Base-by-base conservation (phyloP, 2,113 vertebrate genomes). In the Nansenia antarctica region DNA sequence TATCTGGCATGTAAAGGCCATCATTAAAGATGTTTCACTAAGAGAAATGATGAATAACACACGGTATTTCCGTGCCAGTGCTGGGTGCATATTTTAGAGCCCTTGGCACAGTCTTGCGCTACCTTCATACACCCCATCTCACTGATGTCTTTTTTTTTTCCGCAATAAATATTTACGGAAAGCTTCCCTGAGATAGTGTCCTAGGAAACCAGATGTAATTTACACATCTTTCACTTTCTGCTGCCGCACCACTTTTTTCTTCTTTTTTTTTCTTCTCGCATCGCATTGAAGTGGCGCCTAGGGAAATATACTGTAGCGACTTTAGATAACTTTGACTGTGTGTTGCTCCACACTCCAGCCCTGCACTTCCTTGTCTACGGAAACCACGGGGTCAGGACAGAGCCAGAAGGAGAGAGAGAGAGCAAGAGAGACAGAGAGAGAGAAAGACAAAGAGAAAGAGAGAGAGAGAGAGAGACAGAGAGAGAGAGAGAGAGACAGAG, bases 121-220 rank as follows among this genome's bases (percentile, higher is more conserved):
- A 84, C 73, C 73, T 85, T 85, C 81, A 83, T 81, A 89, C 81
- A 85, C 74, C 85, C 77, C 81, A 88, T 73, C 85, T 75, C 81
- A 88, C 78, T 88, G 86, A 84, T 87, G 86, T 84, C 82, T 69
- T 14, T n/a, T n/a, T n/a, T n/a, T n/a, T n/a, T n/a, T n/a, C n/a
- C n/a, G 77, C 76, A 83, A 86, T 89, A 89, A 86, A 90, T 89
- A 89, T 90, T 88, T 89, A 88, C 86, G 61, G 80, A n/a, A 86
- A 67, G 62, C 80, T 79, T n/a, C 84, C 78, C 84, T 87, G 86
- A 79, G 83, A 84, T 77, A 80, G 84, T 80, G 74, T 82, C 79
- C 82, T 82, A n/a, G 75, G 83, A 80, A 86, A 77, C 85, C 79
- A 86, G 79, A 85, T 88, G 79, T 86, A 83, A 85, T 87, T 88